Base-by-base conservation (phyloP, 2,888 invertebrate genomes). In the Chorisops tibialis region DNA sequence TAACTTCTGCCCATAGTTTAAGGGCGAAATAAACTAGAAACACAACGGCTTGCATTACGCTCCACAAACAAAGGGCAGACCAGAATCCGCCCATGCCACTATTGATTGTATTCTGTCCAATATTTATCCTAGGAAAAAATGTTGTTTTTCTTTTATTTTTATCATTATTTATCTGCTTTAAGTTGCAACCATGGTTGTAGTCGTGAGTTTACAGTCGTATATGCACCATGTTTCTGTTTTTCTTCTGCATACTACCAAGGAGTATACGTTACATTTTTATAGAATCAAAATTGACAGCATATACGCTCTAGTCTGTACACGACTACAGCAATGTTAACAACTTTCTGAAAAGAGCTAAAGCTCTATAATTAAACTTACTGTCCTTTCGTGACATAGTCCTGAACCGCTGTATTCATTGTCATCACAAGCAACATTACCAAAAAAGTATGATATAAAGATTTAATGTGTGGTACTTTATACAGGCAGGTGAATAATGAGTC, bases 391-490 rank as follows among this genome's bases (percentile, higher is more conserved):
- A 90, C 79, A 69, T 88, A 82, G 73, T 93, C 93, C 70, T 85
- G 84, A 11, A 87, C 80, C 18, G 87, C 80, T 5, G 89, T 88
- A 70, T 92, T 87, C 61, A 89, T 78, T 54, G 90, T 82, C 66
- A 92, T 80, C 37, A 88, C 79, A 58, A 91, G 80, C 37, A 94
- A 79, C 67, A 89, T 87, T 16, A 88, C 88, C 49, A 89, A 82
- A 76, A 93, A 93, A 67, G 94, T 87, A 74, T 94, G 88, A 75
- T 93, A 91, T 67, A 95, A 87, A 3, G 92, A 88, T 69, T 85
- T 83, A 70, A 95, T 87, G 76, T 94, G 93, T 56, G 85, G 83
- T 52, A 87, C 84, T 72, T 88, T 84, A 68, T 91, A 82, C 19
- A 95, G 81, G 64, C 89, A 88, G 0, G 91, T 93, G 61, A 94